Evolutionary conservation across 2,888 invertebrate genomes (phyloP).

Genomic region (Pimpla rufipes): DNA sequence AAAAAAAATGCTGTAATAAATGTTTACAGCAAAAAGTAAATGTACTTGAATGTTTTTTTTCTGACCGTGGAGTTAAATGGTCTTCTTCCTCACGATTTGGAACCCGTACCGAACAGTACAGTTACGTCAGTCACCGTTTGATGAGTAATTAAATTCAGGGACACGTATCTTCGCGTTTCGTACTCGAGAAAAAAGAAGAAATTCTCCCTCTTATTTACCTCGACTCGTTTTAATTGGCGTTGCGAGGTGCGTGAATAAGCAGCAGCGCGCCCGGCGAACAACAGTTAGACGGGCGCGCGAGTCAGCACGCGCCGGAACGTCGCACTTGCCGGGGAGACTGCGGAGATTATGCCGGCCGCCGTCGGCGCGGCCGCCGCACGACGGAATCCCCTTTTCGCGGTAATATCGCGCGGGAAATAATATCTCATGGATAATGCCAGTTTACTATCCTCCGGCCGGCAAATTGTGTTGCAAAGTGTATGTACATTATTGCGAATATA

Average conservation of each 20-base stretch:
- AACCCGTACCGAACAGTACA: constrained; percentile 44
- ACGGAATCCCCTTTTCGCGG: constrained; percentile 46
- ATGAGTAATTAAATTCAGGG: constrained; percentile 48
- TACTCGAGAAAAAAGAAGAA: neutral
- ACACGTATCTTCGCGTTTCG: neutral
- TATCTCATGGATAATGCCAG: constrained; percentile 23
- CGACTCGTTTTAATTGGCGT: constrained; percentile 59
- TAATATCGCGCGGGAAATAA: constrained; percentile 35
- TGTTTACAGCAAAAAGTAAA: neutral
- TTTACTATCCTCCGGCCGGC: neutral
- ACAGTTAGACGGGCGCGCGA: constrained; percentile 66
- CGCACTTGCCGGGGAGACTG: constrained; percentile 60
- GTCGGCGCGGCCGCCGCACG: too few species aligned
- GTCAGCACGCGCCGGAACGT: constrained; percentile 65
- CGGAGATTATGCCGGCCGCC: too few species aligned
- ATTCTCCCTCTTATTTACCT: constrained; percentile 42
- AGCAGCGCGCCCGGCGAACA: constrained; percentile 29
- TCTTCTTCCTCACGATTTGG: constrained; percentile 28
- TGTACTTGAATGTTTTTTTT: constrained; percentile 18
- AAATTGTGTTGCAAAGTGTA: neutral
- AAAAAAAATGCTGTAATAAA: neutral
- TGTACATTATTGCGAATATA: too few species aligned
- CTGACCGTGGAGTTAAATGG: constrained; percentile 22
- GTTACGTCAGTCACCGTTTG: constrained; percentile 54
- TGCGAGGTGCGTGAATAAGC: constrained; percentile 62